These are phyloP conservation scores for Phalloptychus januarius DNA, from an alignment of 2,797 vertebrate genomes.

Conservation along the genomic window DNA sequence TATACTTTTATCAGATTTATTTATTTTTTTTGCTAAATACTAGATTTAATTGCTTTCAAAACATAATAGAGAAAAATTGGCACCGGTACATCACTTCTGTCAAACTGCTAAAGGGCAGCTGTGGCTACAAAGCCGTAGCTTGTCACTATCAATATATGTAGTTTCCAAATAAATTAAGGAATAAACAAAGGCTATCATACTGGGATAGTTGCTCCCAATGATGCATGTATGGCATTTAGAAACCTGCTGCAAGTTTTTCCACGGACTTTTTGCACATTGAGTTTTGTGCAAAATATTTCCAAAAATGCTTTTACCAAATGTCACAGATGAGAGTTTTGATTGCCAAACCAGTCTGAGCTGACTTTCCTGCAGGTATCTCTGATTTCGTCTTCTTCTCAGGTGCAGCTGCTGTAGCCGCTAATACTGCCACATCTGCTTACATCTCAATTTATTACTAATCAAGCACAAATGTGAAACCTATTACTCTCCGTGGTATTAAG, in stretches of 20 bases:
- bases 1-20: too few relatives aligned
- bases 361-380: conserved; percentile 5
- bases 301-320: not conserved
- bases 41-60: too few relatives aligned
- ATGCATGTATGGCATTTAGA: not conserved
- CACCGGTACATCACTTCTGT: too few relatives aligned
- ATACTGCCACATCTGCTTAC: not conserved
- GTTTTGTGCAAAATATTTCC: not conserved
- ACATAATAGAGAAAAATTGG: too few relatives aligned
- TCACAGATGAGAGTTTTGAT: not conserved
- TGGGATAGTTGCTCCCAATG: not conserved
- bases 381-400: not conserved
- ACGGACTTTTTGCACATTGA: not conserved
- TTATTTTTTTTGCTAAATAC: too few relatives aligned
- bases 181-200: not conserved
- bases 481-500: conserved; percentile 4
- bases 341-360: conserved; percentile 1
- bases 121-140: too few relatives aligned
- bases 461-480: conserved; percentile 9
- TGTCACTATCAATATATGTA: not conserved
- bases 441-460: conserved; percentile 6
- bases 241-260: not conserved
- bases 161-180: not conserved
- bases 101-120: too few relatives aligned
- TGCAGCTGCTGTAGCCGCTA: not conserved